Base-by-base conservation (phyloP, 2,888 invertebrate species). In the Hydraecia micacea region DNA sequence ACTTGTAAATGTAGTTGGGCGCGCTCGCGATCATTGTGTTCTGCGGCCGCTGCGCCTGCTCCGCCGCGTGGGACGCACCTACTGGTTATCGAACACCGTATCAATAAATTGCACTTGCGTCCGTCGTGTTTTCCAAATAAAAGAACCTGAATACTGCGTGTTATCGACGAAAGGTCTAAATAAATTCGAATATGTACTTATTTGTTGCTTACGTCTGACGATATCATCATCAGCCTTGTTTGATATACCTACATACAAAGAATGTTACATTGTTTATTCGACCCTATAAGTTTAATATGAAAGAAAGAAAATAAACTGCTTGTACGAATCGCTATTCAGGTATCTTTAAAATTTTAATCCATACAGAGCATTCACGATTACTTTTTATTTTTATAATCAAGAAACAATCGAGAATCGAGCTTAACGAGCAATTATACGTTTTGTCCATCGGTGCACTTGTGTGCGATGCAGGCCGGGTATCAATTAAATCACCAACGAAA, bases 51-150 rank as follows among this genome's bases (percentile, higher is more conserved):
- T 86, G 83, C 79, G 82, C 86, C 88, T 75, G 89, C 89, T 87
- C 90, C 89, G 89, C 86, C 91, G 95, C 96, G 96, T 96, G 96
- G 96, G 96, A 89, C 89, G 96, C 90, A 92, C 93, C 96, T 96
- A 94, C 96, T 95, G 96, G 94, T 92, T 96, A 96, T 96, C 96
- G 94, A 92, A 92, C 93, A 93, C 94, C 91, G 94, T 93, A 95
- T 95, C 95, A 96, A 97, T 97, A 96, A 97, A 96, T 97, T 96
- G 95, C 94, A 95, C 94, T 95, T 94, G 95, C 93, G 93, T 94
- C 93, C 90, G 93, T 94, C 94, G 93, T 94, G 94, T 94, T 92
- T 92, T 88, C 92, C 92, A 95, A 96, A 95, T 95, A 96, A 96
- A 96, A 96, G 94, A 94, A 95, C 91, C 83, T 79, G 90, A 92